Percentiles rank a stretch among this genome's conserved stretches.
These are phyloP conservation scores for Rhombomys opimus DNA, from an alignment of 2,113 vertebrate genomes.

Conservation along the genomic window DNA sequence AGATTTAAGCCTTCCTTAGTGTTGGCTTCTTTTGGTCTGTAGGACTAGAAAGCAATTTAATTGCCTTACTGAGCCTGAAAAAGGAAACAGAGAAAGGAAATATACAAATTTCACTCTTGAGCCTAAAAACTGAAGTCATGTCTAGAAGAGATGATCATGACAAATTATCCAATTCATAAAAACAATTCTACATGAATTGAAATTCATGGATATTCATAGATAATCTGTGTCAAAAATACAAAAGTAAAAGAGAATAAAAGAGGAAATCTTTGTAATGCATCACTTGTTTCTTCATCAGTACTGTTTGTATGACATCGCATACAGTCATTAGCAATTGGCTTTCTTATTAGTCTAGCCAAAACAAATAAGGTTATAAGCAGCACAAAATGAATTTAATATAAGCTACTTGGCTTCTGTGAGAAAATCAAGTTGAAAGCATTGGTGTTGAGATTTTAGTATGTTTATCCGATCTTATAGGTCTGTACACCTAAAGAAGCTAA, in stretches of 20 bases:
- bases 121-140: not conserved
- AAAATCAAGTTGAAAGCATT: not conserved
- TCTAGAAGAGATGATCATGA: not conserved
- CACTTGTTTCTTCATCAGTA: not conserved
- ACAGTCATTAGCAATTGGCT: not conserved
- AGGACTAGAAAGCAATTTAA: slow-evolving; percentile 56
- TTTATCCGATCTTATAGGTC: too few species aligned
- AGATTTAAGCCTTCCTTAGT: too few species aligned
- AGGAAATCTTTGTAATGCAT: not conserved
- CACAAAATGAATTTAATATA: slow-evolving; percentile 35
- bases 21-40: too few species aligned
- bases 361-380: not conserved
- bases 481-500: too few species aligned
- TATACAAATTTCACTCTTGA: slow-evolving; percentile 9
- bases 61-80: not conserved
- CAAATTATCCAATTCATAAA: slow-evolving; percentile 8
- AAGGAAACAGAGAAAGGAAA: slow-evolving; percentile 3
- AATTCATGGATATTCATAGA: not conserved
- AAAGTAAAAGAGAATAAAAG: not conserved
- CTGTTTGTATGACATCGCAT: not conserved
- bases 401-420: not conserved
- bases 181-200: slow-evolving; percentile 18
- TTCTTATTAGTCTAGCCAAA: slow-evolving; percentile 7
- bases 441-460: too few species aligned
- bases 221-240: not conserved